Percentiles rank a stretch among this genome's conserved stretches.
Evolutionary conservation across 2,113 vertebrate genomes (phyloP).

Genomic region (Cyanoderma ruficeps): DNA sequence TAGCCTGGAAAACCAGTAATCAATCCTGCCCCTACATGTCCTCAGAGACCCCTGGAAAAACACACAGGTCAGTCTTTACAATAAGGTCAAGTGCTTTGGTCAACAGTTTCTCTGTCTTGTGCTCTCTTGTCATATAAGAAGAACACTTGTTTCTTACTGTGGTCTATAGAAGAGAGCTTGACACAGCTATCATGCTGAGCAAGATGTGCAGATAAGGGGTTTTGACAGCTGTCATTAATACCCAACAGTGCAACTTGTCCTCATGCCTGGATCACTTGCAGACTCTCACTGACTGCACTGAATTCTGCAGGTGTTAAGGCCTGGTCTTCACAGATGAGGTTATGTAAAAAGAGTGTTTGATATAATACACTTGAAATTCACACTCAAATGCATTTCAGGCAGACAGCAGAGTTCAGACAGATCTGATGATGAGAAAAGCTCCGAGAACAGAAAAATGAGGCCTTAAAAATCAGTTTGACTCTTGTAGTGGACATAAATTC

Average conservation of each 20-base stretch:
- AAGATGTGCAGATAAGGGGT: background rate
- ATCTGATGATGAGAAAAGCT: background rate
- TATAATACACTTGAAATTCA: background rate
- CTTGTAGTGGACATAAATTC: background rate
- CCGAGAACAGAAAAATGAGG: background rate
- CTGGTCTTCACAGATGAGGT: background rate
- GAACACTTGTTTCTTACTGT: background rate
- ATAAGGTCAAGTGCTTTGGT: background rate
- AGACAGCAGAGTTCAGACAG: background rate
- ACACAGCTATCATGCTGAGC: background rate
- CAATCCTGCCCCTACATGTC: background rate
- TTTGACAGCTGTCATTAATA: background rate
- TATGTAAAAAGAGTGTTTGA: background rate
- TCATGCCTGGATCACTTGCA: background rate
- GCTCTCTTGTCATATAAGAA: background rate
- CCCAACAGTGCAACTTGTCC: background rate
- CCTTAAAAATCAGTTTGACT: background rate
- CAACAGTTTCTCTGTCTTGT: background rate
- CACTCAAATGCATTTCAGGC: background rate
- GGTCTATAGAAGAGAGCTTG: background rate
- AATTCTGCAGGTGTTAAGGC: background rate
- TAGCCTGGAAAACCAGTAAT: background rate
- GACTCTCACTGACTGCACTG: background rate
- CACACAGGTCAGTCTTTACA: background rate
- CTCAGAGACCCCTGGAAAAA: background rate